These are phyloP conservation scores for Prionace glauca DNA, from an alignment of 2,797 vertebrate species.

Conservation along the genomic window DNA sequence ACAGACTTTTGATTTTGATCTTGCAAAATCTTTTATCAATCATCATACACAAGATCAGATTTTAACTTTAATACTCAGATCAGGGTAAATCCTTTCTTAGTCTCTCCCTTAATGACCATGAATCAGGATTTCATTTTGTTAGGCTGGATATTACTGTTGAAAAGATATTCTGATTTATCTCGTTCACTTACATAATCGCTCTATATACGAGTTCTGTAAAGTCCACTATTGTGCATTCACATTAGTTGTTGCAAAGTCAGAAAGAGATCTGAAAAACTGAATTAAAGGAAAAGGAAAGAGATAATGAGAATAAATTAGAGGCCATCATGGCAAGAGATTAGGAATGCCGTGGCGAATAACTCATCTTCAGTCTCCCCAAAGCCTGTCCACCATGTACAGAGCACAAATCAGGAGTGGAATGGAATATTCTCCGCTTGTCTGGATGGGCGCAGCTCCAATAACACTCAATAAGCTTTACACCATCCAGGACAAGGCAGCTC, in stretches of 20 bases:
- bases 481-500: too few species aligned
- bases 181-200: not conserved
- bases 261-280: not conserved
- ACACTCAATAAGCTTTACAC: too few species aligned
- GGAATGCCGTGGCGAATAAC: too few species aligned
- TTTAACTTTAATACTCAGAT: constrained; percentile 7
- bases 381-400: too few species aligned
- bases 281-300: not conserved
- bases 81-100: not conserved
- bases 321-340: not conserved
- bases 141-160: not conserved
- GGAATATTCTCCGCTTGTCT: too few species aligned
- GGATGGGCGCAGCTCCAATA: too few species aligned
- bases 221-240: not conserved
- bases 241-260: not conserved
- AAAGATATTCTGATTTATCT: not conserved
- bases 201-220: not conserved
- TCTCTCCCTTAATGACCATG: not conserved
- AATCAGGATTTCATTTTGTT: not conserved
- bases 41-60: not conserved
- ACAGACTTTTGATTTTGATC: not conserved
- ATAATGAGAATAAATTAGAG: not conserved
- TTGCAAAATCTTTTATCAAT: not conserved
- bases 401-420: too few species aligned
- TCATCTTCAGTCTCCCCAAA: too few species aligned